Conservation (phyloP, 2,888 invertebrate genomes). For the Zele albiditarsus region DNA sequence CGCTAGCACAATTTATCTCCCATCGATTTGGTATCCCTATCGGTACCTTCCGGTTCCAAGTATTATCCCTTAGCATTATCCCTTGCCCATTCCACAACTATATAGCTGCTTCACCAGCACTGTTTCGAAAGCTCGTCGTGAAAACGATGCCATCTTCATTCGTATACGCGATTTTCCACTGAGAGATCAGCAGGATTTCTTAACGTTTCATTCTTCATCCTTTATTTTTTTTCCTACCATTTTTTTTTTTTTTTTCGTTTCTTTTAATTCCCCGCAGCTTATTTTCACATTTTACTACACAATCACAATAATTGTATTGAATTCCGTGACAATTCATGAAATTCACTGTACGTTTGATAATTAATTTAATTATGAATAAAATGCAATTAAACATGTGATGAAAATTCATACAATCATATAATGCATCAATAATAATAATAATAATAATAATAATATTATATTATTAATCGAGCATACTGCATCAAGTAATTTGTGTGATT, state of each 20-base stretch:
- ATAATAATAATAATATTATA: too few species aligned
- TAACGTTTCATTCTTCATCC: conserved; percentile 2
- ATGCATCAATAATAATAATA: too few species aligned
- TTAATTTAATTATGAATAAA: too few species aligned
- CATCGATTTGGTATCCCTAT: conserved; percentile 32
- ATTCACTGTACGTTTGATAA: too few species aligned
- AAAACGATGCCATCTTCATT: conserved; percentile 29
- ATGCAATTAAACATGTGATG: too few species aligned
- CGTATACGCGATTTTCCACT: conserved; percentile 35
- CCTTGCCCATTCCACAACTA: conserved; percentile 32
- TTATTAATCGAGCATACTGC: too few species aligned
- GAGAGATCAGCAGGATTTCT: conserved; percentile 42
- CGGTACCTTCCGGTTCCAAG: conserved; percentile 22
- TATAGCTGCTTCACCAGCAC: conserved; percentile 31
- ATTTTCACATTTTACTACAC: not conserved
- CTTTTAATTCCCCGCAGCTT: not conserved
- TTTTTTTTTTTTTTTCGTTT: not conserved
- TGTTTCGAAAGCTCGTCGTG: conserved; percentile 30
- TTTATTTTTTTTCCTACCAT: not conserved
- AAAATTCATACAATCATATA: too few species aligned
- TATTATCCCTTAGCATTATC: conserved; percentile 31
- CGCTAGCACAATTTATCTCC: conserved; percentile 32
- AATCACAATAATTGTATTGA: too few species aligned
- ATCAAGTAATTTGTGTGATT: too few species aligned
- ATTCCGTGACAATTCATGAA: too few species aligned